Evolutionary conservation across 1,140 invertebrate genomes (phyloP), one percentile per base, ranked within the genome.

Genomic region (Formica exsecta): DNA sequence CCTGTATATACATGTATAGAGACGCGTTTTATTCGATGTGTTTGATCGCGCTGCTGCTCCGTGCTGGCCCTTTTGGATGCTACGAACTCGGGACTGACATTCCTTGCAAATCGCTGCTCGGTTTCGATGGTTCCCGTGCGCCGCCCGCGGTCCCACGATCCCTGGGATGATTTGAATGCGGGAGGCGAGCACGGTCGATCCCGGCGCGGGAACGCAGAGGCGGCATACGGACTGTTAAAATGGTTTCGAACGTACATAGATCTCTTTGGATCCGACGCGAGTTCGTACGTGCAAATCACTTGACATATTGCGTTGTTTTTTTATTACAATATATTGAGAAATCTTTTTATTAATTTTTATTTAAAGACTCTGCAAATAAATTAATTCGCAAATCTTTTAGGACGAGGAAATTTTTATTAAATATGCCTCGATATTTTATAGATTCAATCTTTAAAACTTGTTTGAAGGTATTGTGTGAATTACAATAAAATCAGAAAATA

Each of bases 161-260:
- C 57, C 70, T 38, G 25, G 32, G 77, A 83, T 76, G 85, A 91
- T 91, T 89, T 54, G 89, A 87, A 87, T 91, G 90, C 87, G 68
- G 38, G 38, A 70, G 25, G 48, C 85, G 70, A 87, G 36, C 38
- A 41, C n/a, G 38, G 32, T 51, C 44, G 73, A 65, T 76, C 32
- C 65, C n/a, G 54, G 25, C 79, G 79, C 79, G 70, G 59, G 71
- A 85, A 75, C 65, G 71, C 70, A 41, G 64, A 41, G 57, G 22
- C 83, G 29, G 80, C 83, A 54, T 59, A 44, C 83, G 59, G 65
- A 73, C 61, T 85, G 66, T 51, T 87, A 68, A 64, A 83, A 86
- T 84, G 29, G 65, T 41, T 65, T 75, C 48, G 16, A 51, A 51
- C 48, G 48, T 29, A 29, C 25, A 29, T 80, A 36, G 19, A 90